Evolutionary conservation across 1,140 invertebrate species (phyloP).

Genomic region (Vanessa tameamea): DNA sequence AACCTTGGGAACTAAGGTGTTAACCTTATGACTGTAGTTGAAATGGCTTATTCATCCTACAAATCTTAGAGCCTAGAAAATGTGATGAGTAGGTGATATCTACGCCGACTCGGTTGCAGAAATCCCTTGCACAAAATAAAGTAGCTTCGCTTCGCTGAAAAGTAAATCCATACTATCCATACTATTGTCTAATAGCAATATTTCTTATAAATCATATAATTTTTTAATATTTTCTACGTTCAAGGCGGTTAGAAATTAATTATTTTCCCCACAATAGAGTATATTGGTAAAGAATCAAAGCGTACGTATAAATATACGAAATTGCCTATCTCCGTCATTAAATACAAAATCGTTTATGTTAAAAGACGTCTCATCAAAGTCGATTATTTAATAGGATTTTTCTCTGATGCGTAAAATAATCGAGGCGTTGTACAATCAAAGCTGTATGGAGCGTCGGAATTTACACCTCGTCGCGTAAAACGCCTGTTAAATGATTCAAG

Average conservation of each 20-base stretch:
- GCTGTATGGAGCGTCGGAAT: conserved; percentile 13
- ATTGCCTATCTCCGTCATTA: conserved; percentile 37
- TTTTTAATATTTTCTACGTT: too few relatives aligned
- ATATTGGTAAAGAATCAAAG: conserved; percentile 10
- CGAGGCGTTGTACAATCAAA: conserved; percentile 22
- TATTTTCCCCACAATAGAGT: neutral
- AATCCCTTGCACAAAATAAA: too few relatives aligned
- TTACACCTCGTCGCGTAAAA: conserved; percentile 29
- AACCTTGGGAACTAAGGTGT: too few relatives aligned
- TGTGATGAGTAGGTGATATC: too few relatives aligned
- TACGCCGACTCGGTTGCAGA: too few relatives aligned
- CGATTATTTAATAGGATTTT: conserved; percentile 35
- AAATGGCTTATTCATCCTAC: too few relatives aligned
- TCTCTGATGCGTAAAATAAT: conserved; percentile 36
- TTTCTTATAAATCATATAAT: too few relatives aligned
- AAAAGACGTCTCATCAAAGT: conserved; percentile 29
- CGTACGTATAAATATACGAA: conserved; percentile 7
- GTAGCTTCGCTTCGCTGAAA: too few relatives aligned
- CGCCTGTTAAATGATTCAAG: conserved; percentile 26
- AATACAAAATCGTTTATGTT: conserved; percentile 31
- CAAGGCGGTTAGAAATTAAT: neutral
- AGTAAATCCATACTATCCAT: too few relatives aligned
- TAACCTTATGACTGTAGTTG: too few relatives aligned
- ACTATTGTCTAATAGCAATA: too few relatives aligned
- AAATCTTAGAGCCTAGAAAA: too few relatives aligned